phyloP scores from a whole-genome alignment of 2,113 vertebrate species.

The Bos javanicus region DNA sequence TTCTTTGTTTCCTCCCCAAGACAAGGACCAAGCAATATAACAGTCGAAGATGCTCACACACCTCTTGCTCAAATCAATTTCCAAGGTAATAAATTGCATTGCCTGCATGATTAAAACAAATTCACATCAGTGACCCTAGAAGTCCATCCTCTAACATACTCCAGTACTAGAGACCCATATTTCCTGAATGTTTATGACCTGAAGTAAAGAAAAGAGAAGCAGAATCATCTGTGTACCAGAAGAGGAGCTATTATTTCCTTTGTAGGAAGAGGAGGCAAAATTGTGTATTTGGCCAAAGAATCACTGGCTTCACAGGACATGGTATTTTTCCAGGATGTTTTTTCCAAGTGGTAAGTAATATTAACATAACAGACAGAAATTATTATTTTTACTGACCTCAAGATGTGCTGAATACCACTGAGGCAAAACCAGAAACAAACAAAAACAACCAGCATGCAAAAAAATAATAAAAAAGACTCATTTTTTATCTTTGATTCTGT shows the following conservation, averaged over 20 bases:
- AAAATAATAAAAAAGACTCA: not conserved
- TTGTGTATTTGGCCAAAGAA: not conserved
- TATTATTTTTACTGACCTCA: slow-evolving; percentile 24
- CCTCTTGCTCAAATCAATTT: slow-evolving; percentile 55
- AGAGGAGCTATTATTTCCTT: too few relatives aligned
- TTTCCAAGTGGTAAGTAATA: slow-evolving; percentile 57
- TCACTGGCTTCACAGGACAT: not conserved
- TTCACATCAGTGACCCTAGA: not conserved
- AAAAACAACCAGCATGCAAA: not conserved
- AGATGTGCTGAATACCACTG: not conserved
- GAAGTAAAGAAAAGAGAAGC: not conserved
- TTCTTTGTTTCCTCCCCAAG: not conserved
- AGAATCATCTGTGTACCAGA: not conserved
- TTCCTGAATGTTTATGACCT: not conserved
- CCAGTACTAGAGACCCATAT: not conserved
- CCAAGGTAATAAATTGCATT: not conserved
- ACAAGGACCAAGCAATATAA: not conserved
- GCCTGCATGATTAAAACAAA: slow-evolving; percentile 32
- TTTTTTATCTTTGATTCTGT: slow-evolving; percentile 31
- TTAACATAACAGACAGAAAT: slow-evolving; percentile 53
- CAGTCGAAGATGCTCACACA: not conserved
- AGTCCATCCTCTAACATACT: not conserved
- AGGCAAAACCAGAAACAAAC: not conserved
- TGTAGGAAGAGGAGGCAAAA: not conserved
- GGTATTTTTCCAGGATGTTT: slow-evolving; percentile 45